Percentiles rank a stretch among this genome's conserved stretches.
Evolutionary conservation across 2,888 invertebrate genomes (phyloP).

Genomic region (Tanytarsus gracilentus): DNA sequence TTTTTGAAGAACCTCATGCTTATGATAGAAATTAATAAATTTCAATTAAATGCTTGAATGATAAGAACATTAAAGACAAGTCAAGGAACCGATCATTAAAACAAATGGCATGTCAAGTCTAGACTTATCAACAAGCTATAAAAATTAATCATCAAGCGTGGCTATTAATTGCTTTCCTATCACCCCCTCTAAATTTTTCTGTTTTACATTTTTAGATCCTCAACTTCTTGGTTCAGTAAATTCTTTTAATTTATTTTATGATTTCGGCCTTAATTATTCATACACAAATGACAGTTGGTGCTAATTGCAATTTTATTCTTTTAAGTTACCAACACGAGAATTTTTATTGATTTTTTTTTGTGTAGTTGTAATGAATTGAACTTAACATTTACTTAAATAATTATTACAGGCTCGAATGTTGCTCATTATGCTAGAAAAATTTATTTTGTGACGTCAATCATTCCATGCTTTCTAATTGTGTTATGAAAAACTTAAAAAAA

Average conservation of each 20-base stretch:
- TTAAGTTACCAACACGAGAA: neutral
- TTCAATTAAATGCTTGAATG: no score
- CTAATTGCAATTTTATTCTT: neutral
- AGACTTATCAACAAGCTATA: no score
- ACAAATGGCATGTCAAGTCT: no score
- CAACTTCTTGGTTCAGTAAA: constrained; percentile 24
- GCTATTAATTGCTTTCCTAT: neutral
- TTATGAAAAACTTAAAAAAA: neutral
- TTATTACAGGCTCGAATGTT: constrained; percentile 19
- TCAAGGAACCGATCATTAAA: no score
- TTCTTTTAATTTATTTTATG: constrained; percentile 14
- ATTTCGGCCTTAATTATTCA: no score
- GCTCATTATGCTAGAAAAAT: constrained; percentile 7
- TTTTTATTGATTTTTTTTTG: neutral
- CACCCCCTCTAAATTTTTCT: neutral
- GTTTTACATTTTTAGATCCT: constrained; percentile 12
- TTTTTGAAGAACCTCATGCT: no score
- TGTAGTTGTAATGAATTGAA: neutral
- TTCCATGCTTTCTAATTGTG: neutral
- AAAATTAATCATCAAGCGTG: no score
- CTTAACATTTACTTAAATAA: neutral
- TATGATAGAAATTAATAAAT: no score
- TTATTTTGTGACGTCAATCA: neutral
- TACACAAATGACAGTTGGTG: no score
- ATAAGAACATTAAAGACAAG: no score